Conservation (phyloP, 2,113 vertebrate species). For the Chamaetylas fuelleborni region DNA sequence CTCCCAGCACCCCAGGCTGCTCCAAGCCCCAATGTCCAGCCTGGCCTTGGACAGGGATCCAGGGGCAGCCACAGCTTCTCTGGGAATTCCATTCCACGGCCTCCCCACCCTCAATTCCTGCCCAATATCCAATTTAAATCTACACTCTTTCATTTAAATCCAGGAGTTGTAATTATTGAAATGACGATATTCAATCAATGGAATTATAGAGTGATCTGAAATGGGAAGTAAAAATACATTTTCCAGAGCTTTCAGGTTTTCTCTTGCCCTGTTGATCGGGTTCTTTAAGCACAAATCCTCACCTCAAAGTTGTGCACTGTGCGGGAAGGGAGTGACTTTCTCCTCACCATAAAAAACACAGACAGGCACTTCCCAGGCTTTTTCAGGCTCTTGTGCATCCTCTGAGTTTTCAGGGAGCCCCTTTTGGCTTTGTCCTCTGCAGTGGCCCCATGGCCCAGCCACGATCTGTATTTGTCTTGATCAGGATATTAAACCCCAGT, state of each 20-base stretch:
- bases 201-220: neutral
- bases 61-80: neutral
- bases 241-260: neutral
- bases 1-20: accelerated
- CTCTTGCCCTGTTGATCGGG: neutral
- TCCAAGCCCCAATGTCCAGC: neutral
- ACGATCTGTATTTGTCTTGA: conserved; percentile 65
- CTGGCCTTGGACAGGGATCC: neutral
- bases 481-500: conserved; percentile 60
- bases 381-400: neutral
- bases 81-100: neutral
- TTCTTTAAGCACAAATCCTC: neutral
- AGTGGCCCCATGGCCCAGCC: neutral
- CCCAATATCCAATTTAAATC: neutral
- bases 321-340: neutral
- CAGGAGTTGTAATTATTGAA: neutral
- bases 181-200: neutral
- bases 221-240: neutral
- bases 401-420: neutral
- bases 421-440: neutral
- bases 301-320: neutral
- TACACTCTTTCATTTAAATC: neutral
- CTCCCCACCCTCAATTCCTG: neutral
- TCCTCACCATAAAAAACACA: neutral
- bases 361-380: neutral